Percentiles rank a stretch among this genome's conserved stretches.
phyloP scores from a whole-genome alignment of 2,888 invertebrate genomes.

The Aricia artaxerxes region DNA sequence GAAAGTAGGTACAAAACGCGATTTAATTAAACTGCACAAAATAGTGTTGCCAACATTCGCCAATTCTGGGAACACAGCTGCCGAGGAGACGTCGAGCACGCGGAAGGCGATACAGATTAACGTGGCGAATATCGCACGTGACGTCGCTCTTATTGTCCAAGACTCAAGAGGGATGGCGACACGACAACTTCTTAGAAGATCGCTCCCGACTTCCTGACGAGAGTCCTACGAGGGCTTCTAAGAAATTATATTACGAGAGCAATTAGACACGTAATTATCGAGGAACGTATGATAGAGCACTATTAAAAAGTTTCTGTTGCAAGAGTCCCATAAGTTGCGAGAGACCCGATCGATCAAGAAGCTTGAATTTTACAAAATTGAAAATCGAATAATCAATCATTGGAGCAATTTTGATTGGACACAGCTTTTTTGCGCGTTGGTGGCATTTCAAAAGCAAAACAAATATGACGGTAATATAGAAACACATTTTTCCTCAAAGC shows the following conservation, averaged over 20 bases:
- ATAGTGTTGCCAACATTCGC: slow-evolving; percentile 26
- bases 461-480: neutral
- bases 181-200: slow-evolving; percentile 59
- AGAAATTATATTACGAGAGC: slow-evolving; percentile 51
- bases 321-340: neutral
- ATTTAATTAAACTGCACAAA: slow-evolving; percentile 20
- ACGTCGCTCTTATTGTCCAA: slow-evolving; percentile 51
- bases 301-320: slow-evolving; percentile 3
- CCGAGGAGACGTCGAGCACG: slow-evolving; percentile 33
- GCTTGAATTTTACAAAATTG: neutral
- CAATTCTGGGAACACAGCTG: slow-evolving; percentile 30
- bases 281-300: slow-evolving; percentile 28
- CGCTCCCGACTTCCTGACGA: slow-evolving; percentile 53
- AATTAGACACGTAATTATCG: slow-evolving; percentile 43
- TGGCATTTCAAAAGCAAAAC: neutral
- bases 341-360: neutral
- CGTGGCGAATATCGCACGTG: slow-evolving; percentile 36
- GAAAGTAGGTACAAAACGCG: neutral
- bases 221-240: slow-evolving; percentile 58
- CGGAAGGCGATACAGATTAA: slow-evolving; percentile 39
- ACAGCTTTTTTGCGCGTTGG: neutral
- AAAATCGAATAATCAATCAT: neutral
- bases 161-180: slow-evolving; percentile 56
- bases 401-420: neutral
- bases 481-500: neutral